Percentiles rank a stretch among this genome's conserved stretches.
phyloP scores from a whole-genome alignment of 2,888 invertebrate species.

The Heliconius ismenius region DNA sequence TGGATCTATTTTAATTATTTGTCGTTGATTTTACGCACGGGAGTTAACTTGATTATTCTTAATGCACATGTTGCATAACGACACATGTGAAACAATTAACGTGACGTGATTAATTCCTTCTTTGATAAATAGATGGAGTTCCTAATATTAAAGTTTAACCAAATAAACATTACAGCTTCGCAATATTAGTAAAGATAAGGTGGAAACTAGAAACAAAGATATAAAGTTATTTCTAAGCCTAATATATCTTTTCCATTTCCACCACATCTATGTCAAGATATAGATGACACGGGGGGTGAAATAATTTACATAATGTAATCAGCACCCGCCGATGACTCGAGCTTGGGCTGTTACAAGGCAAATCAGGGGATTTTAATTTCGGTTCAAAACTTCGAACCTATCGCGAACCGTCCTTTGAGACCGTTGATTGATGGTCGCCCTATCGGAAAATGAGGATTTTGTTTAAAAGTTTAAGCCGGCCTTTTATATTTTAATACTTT shows the following conservation, averaged over 20 bases:
- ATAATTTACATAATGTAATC: slow-evolving; percentile 77
- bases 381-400: slow-evolving; percentile 62
- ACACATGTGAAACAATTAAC: too few species aligned
- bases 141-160: too few species aligned
- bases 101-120: too few species aligned
- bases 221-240: not conserved
- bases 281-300: slow-evolving; percentile 64
- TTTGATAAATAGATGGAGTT: too few species aligned
- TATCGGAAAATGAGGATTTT: slow-evolving; percentile 46
- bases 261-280: slow-evolving; percentile 54
- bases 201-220: not conserved
- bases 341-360: slow-evolving; percentile 52
- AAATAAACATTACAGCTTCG: too few species aligned
- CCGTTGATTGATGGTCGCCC: slow-evolving; percentile 48
- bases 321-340: slow-evolving; percentile 70
- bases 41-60: too few species aligned
- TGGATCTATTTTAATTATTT: too few species aligned
- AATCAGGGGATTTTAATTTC: slow-evolving; percentile 70
- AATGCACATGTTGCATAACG: too few species aligned
- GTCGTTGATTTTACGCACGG: too few species aligned
- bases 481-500: slow-evolving; percentile 22
- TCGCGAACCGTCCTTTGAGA: slow-evolving; percentile 47
- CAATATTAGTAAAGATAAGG: not conserved
- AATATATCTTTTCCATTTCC: slow-evolving; percentile 29
- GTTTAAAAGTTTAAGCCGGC: slow-evolving; percentile 21